phyloP scores from a whole-genome alignment of 2,888 invertebrate species.

The Cheiracanthium punctorium region DNA sequence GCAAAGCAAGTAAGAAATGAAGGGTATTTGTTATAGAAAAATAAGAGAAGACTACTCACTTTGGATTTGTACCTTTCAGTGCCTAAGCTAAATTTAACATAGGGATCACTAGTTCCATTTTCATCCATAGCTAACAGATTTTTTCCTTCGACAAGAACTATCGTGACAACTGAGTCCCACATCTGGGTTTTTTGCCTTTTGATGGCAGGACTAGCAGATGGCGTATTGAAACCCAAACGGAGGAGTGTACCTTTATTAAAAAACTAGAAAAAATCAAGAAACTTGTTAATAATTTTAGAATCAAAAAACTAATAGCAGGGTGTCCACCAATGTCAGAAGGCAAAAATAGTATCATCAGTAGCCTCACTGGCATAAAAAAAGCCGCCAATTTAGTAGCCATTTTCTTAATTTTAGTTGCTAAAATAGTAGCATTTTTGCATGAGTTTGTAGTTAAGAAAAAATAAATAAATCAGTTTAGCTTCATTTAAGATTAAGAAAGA shows the following conservation, averaged over 20 bases:
- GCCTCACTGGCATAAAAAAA: too few relatives aligned
- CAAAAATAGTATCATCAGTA: too few relatives aligned
- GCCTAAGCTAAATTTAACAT: slow-evolving; percentile 97
- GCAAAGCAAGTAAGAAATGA: too few relatives aligned
- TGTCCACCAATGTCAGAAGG: too few relatives aligned
- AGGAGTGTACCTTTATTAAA: slow-evolving; percentile 59
- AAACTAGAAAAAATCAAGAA: slow-evolving; percentile 28
- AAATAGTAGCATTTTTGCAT: too few relatives aligned
- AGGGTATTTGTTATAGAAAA: too few relatives aligned
- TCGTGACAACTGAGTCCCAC: slow-evolving; percentile 97
- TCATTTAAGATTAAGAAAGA: too few relatives aligned
- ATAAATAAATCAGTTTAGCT: neutral
- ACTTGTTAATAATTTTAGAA: neutral
- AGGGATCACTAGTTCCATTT: slow-evolving; percentile 92
- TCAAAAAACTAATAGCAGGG: neutral
- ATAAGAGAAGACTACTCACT: too few relatives aligned
- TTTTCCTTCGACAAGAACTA: slow-evolving; percentile 96
- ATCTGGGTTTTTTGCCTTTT: slow-evolving; percentile 89
- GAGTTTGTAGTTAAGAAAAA: too few relatives aligned
- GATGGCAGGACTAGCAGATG: slow-evolving; percentile 70
- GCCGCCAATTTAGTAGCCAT: too few relatives aligned
- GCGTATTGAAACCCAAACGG: slow-evolving; percentile 53
- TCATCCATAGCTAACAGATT: slow-evolving; percentile 89
- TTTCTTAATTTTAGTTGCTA: too few relatives aligned
- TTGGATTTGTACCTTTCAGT: slow-evolving; percentile 98